phyloP scores from a whole-genome alignment of 2,113 vertebrate species.

The Aythya baeri region DNA sequence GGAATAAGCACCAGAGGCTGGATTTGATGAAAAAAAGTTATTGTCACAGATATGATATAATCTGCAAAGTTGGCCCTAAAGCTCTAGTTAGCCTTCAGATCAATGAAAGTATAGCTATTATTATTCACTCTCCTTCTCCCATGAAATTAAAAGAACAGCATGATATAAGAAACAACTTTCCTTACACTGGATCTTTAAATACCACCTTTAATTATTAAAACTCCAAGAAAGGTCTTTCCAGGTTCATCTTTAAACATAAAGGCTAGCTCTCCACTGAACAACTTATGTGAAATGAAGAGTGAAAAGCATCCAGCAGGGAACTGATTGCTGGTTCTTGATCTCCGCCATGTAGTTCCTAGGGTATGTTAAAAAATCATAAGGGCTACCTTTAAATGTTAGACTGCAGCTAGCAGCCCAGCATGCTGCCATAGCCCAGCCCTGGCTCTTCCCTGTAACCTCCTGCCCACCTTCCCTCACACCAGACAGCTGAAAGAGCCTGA shows the following conservation, averaged over 20 bases:
- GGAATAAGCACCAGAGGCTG: background rate
- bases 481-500: background rate
- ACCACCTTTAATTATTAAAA: conserved; percentile 41
- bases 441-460: background rate
- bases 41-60: background rate
- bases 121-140: background rate
- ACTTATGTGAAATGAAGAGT: background rate
- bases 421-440: background rate
- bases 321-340: conserved; percentile 20
- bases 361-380: background rate
- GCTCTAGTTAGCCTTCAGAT: background rate
- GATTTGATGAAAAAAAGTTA: background rate
- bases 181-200: background rate
- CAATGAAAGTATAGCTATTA: background rate
- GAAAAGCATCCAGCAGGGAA: background rate
- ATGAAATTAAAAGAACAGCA: background rate
- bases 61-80: background rate
- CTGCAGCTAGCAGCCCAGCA: background rate
- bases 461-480: too few species aligned
- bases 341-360: background rate
- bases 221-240: background rate
- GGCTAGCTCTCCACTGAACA: background rate
- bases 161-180: background rate
- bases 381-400: background rate
- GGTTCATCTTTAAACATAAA: background rate